phyloP scores from a whole-genome alignment of 2,797 vertebrate species.

The Oreochromis mossambicus region DNA sequence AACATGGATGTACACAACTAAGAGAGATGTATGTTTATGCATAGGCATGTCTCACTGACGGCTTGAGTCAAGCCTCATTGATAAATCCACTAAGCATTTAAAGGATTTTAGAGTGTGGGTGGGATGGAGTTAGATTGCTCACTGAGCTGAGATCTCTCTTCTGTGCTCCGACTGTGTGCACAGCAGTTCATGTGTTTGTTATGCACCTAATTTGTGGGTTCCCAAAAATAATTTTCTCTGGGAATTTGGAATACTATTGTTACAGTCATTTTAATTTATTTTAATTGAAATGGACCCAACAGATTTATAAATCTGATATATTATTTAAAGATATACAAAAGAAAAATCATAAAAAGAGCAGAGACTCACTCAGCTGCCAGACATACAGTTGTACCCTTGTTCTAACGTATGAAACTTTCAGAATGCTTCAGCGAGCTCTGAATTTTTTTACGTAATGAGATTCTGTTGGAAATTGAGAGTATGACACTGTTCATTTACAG shows the following conservation, averaged over 20 bases:
- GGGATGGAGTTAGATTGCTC: background rate
- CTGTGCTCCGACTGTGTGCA: background rate
- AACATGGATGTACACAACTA: background rate
- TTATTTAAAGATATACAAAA: background rate
- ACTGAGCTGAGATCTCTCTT: conserved; percentile 4
- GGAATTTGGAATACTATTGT: background rate
- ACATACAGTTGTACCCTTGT: background rate
- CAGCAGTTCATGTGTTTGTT: background rate
- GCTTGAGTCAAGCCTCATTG: conserved; percentile 46
- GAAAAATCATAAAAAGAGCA: background rate
- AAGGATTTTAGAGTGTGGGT: conserved; percentile 39
- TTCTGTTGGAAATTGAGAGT: background rate
- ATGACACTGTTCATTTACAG: background rate
- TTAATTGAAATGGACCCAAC: background rate
- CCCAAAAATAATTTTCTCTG: background rate
- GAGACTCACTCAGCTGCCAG: background rate
- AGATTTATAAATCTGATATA: background rate
- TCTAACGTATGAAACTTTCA: background rate
- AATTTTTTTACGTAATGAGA: background rate
- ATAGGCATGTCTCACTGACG: conserved; percentile 22
- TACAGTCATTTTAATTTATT: background rate
- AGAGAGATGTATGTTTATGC: conserved; percentile 1
- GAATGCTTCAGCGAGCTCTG: background rate
- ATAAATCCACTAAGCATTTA: conserved; percentile 54
- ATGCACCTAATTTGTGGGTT: background rate